Conservation (phyloP, 2,113 vertebrate genomes). For the Columbina picui region DNA sequence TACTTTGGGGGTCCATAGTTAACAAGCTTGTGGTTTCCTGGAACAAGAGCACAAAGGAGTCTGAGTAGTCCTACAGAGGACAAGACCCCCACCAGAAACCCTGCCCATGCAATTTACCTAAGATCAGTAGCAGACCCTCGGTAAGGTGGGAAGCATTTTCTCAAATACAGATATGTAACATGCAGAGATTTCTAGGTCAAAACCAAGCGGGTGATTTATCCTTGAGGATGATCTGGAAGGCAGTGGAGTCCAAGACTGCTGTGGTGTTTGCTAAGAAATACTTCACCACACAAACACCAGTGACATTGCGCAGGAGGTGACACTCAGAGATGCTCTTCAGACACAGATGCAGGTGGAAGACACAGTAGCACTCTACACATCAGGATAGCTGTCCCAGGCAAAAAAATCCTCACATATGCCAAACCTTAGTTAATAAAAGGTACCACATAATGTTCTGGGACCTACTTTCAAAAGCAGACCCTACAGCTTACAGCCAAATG, state of each 20-base stretch:
- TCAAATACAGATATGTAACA: neutral
- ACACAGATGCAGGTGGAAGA: neutral
- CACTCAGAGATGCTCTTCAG: neutral
- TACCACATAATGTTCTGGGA: neutral
- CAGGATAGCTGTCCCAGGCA: neutral
- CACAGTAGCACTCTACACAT: neutral
- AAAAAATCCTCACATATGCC: neutral
- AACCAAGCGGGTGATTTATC: neutral
- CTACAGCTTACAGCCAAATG: neutral
- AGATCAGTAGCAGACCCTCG: neutral
- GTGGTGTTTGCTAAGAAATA: neutral
- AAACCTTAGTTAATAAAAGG: neutral
- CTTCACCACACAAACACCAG: neutral
- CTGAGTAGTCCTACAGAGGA: neutral
- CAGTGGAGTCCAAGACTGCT: neutral
- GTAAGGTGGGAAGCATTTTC: neutral
- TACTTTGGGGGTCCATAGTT: neutral
- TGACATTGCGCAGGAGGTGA: neutral
- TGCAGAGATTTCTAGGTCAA: neutral
- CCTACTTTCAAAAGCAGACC: neutral
- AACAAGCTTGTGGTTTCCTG: neutral
- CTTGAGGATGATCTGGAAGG: neutral
- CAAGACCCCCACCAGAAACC: neutral
- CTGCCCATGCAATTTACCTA: neutral
- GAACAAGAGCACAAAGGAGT: neutral